Evolutionary conservation across 1,140 invertebrate species (phyloP), one percentile per base, ranked within the genome.

Genomic region (Magallana angulata): DNA sequence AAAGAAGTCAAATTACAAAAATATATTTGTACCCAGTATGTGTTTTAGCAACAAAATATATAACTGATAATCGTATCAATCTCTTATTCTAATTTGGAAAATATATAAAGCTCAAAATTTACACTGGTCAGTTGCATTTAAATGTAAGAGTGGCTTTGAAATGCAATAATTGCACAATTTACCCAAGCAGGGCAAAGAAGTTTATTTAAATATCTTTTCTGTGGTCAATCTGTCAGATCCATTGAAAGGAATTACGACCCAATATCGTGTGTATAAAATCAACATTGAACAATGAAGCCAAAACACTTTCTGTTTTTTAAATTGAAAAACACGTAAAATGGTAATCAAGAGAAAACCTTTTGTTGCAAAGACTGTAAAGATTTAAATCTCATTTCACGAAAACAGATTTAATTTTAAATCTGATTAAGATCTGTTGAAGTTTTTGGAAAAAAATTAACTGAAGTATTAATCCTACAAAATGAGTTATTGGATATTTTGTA

Each of bases 391-490:
- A 36, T 76, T 76, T 76, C 68, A 76, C 30, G 7, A 36, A 76
- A 76, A 76, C 68, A 76, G 68, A 76, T 76, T 76, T 30, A 76
- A 76, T 76, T 30, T 76, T 30, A 76, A 76, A 76, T 76, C 68
- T 76, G 68, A 76, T 76, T 76, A 76, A 76, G 60, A 76, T 30
- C 24, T 76, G 68, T 76, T 76, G 68, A 76, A 76, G 24, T 76
- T 76, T 76, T 76, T 76, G 68, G 36, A 76, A 76, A 76, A 76
- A 76, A 76, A 76, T 76, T 76, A 30, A 76, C 68, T 76, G 68
- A 12, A 30, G 24, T 76, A 48, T 48, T 48, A 76, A 76, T 76
- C 68, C 68, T 12, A 12, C 68, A 76, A 30, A 18, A 30, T 30
- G 68, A 76, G 30, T 18, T 76, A 76, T 76, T 30, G 68, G 68